These are phyloP conservation scores for Metopolophium dirhodum DNA, from an alignment of 1,140 invertebrate genomes.

Conservation along the genomic window DNA sequence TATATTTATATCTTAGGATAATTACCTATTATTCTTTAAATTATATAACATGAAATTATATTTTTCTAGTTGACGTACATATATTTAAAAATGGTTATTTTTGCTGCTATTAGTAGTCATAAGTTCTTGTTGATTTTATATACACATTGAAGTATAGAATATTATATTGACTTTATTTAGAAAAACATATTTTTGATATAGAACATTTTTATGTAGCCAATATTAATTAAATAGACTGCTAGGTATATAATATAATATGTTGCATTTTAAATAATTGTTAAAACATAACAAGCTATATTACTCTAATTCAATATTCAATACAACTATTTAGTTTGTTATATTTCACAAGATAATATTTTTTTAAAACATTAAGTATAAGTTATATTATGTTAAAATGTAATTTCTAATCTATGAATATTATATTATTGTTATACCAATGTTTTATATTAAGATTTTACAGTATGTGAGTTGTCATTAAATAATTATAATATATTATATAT, in stretches of 20 bases:
- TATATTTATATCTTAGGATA: neutral
- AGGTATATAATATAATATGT: neutral
- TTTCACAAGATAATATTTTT: neutral
- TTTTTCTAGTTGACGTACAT: neutral
- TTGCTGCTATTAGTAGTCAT: neutral
- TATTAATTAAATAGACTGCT: constrained; percentile 21
- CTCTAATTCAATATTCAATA: neutral
- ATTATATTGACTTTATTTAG: neutral
- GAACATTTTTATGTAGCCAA: neutral
- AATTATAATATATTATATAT: constrained; percentile 31
- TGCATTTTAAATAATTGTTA: neutral
- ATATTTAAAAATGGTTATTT: neutral
- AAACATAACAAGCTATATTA: neutral
- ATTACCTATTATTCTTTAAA: neutral
- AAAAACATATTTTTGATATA: constrained; percentile 11
- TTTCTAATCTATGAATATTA: constrained; percentile 20
- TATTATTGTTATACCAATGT: constrained; percentile 9
- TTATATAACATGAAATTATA: neutral
- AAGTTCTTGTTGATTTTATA: neutral
- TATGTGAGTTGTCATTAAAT: constrained; percentile 18
- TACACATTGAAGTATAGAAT: neutral
- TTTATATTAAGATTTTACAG: neutral
- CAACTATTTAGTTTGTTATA: neutral
- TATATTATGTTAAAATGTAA: neutral
- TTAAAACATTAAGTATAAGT: neutral